phyloP scores from a whole-genome alignment of 2,888 invertebrate species.

The Marasmarcha lunaedactyla region DNA sequence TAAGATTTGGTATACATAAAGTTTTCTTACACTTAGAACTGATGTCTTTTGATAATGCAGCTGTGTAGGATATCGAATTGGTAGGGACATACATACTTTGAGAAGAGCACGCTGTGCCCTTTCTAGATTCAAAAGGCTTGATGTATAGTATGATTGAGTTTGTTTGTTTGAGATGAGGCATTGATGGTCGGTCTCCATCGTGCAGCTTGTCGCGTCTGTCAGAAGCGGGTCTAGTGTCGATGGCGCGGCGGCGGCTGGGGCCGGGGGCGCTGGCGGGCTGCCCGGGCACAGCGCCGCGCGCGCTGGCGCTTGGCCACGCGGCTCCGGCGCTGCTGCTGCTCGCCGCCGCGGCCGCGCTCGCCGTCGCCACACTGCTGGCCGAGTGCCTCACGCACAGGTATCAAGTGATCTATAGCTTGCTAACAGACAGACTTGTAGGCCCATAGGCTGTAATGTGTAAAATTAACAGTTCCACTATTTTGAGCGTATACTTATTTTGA shows the following conservation, averaged over 20 bases:
- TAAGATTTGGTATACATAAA: no score
- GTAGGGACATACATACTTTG: not conserved
- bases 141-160: no score
- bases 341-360: slow-evolving; percentile 22
- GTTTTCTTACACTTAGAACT: no score
- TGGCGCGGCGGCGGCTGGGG: slow-evolving; percentile 29
- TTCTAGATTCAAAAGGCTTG: not conserved
- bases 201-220: slow-evolving; percentile 40
- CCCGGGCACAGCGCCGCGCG: slow-evolving; percentile 43
- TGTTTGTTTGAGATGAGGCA: slow-evolving; percentile 5
- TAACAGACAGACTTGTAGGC: no score
- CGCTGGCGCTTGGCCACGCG: slow-evolving; percentile 50
- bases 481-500: no score
- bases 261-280: slow-evolving; percentile 31
- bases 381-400: no score
- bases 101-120: slow-evolving; percentile 10
- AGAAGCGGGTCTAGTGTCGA: slow-evolving; percentile 43
- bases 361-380: slow-evolving; percentile 25
- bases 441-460: no score
- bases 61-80: not conserved
- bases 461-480: no score
- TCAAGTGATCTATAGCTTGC: no score
- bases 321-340: slow-evolving; percentile 48
- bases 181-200: not conserved
- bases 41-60: no score